Evolutionary conservation across 2,797 vertebrate species (phyloP), one percentile per base, ranked within the genome.

Genomic region (Anas bernieri): DNA sequence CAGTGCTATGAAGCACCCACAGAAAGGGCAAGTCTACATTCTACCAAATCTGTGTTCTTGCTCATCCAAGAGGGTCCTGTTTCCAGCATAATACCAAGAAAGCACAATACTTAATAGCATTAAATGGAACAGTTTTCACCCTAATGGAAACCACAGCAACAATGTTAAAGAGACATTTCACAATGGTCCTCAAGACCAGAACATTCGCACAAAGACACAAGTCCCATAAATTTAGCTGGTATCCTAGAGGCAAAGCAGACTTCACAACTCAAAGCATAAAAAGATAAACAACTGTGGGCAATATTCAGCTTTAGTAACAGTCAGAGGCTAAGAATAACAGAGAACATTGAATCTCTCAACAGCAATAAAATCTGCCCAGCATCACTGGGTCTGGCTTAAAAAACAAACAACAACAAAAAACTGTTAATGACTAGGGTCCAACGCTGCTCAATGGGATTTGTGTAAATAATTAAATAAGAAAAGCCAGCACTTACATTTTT

Each of bases 301-400:
- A 17, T 61, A 25, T 89, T 86, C 52, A 62, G 48, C 31, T 75
- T 70, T 46, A 88, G 56, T 26, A 83, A 75, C 37, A 50, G 54
- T 70, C 70, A 75, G 39, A 87, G 39, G 75, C 91, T 91, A 92
- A 94, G 85, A 95, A 93, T 85, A 95, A 91, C 45, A 89, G 55
- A 95, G 92, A 95, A 94, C 92, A 90, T 45, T 77, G 68, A 31
- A 56, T 50, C 43, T 64, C 82, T 76, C 52, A 74, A 88, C 10
- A 85, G 58, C 74, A 90, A 80, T 86, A 76, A 90, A 90, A 84
- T 59, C 43, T 90, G 54, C 31, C 41, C 64, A 46, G 52, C 41
- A 77, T 62, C 70, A 56, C 30, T 69, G 45, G 8, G n/a, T 62
- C 61, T 79, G 39, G 45, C 59, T 93, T 83, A 59, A 73, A 83